Base-by-base conservation (phyloP, 2,797 vertebrate species). In the Apodemus agrarius region DNA sequence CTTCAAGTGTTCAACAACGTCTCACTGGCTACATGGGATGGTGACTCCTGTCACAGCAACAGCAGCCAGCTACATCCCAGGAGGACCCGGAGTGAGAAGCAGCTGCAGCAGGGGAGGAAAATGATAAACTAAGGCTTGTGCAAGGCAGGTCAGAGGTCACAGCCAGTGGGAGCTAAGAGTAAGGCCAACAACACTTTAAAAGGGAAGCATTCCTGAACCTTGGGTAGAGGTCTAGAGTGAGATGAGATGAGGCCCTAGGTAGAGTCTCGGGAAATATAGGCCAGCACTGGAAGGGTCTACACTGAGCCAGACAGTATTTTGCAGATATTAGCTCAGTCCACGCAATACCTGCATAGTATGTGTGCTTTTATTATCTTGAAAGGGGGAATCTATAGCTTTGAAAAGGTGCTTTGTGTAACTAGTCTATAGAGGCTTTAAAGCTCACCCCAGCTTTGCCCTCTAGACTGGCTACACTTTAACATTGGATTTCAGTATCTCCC, bases 361-460 rank as follows among this genome's bases (percentile, higher is more conserved):
- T 22, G 72, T 61, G 87, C 24, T 93, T 86, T 72, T 87, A 84
- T 90, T 93, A 29, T 78, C 52, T 90, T 67, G 57, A 89, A 89
- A 90, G 65, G 19, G 72, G 65, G n/a, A 11, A 54, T 90, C 10
- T 26, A 74, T 69, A 76, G 52, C 29, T 90, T 75, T 78, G 65
- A 93, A 96, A 75, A 19, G 29, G 1, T 57, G 54, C 26, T 72
- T 94, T 78, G 69, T 85, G 16, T 40, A 67, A 87, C 59, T 90
- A 31, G 79, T 86, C 57, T 46, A 21, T 82, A 90, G 40, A 88
- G 34, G 19, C 69, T 90, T 72, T 43, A 43, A 43, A 43, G 26
- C 17, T 74, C 37, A 91, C 52, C 40, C 16, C 21, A 10, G 14
- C 65, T 89, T 93, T 91, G 54, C 22, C 40, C 34, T 94, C 74